A percentile compares a stretch with the other conserved stretches of the same genome.
Conservation (phyloP, 2,797 vertebrate genomes). For the Decapterus maruadsi region DNA sequence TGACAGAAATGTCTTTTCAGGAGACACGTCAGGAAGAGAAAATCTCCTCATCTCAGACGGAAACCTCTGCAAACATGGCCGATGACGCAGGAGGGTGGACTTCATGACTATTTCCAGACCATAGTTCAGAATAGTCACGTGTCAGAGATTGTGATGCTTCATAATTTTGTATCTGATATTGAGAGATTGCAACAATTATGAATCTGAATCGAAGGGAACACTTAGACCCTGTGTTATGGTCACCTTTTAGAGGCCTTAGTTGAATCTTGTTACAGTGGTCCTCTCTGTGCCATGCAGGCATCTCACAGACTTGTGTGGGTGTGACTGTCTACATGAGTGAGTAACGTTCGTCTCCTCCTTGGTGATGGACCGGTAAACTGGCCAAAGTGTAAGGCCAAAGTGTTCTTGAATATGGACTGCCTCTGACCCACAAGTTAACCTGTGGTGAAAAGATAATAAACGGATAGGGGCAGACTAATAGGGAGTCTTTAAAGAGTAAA, state of each 20-base stretch:
- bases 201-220: constrained; percentile 3
- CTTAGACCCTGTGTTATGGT: not conserved
- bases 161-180: constrained; percentile 12
- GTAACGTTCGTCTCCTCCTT: constrained; percentile 30
- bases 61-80: constrained; percentile 76
- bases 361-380: constrained; percentile 51
- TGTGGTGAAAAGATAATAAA: constrained; percentile 46
- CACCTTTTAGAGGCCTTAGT: constrained; percentile 10
- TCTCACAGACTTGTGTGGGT: constrained; percentile 50
- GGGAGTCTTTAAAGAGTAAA: constrained; percentile 4
- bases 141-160: constrained; percentile 11
- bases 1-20: constrained; percentile 61
- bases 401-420: constrained; percentile 14
- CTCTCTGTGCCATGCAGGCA: constrained; percentile 39
- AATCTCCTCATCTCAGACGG: constrained; percentile 54
- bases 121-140: constrained; percentile 28
- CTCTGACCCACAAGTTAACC: constrained; percentile 16
- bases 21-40: constrained; percentile 53
- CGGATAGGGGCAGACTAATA: constrained; percentile 7
- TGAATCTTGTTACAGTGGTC: constrained; percentile 9
- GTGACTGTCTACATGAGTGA: constrained; percentile 24
- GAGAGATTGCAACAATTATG: constrained; percentile 25
- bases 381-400: constrained; percentile 33
- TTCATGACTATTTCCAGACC: constrained; percentile 41
- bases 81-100: constrained; percentile 51